A percentile compares a stretch with the other conserved stretches of the same genome.
These are phyloP conservation scores for Otocyon megalotis DNA, from an alignment of 2,113 vertebrate genomes.

Conservation along the genomic window DNA sequence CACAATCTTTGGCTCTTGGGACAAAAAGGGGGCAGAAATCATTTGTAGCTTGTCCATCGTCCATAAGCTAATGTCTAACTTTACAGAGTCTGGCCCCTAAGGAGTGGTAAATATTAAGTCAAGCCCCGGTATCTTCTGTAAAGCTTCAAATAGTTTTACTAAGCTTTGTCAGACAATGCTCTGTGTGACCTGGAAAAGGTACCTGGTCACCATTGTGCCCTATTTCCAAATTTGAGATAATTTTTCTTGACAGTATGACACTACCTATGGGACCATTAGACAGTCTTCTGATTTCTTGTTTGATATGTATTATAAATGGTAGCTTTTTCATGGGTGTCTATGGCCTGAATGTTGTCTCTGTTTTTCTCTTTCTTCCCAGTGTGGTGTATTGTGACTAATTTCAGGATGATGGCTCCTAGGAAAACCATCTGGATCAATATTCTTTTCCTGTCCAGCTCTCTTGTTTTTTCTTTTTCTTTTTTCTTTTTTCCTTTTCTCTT, in stretches of 20 bases:
- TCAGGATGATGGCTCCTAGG: slow-evolving; percentile 1
- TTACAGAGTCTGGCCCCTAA: background rate
- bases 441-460: slow-evolving; percentile 27
- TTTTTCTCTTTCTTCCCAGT: background rate
- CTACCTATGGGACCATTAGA: background rate
- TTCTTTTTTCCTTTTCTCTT: background rate
- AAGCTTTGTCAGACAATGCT: background rate
- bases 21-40: background rate
- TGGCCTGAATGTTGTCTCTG: background rate
- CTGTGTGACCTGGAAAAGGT: background rate
- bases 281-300: background rate
- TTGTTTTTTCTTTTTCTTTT: background rate
- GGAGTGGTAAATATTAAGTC: background rate
- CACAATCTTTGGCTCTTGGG: background rate
- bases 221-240: background rate
- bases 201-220: background rate
- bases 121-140: background rate
- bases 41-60: background rate
- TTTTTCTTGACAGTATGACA: background rate
- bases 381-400: background rate
- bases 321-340: background rate
- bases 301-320: background rate
- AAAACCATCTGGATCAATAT: background rate
- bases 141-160: background rate
- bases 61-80: background rate